Conservation (phyloP, 2,888 invertebrate species). For the Bellardia pandia region DNA sequence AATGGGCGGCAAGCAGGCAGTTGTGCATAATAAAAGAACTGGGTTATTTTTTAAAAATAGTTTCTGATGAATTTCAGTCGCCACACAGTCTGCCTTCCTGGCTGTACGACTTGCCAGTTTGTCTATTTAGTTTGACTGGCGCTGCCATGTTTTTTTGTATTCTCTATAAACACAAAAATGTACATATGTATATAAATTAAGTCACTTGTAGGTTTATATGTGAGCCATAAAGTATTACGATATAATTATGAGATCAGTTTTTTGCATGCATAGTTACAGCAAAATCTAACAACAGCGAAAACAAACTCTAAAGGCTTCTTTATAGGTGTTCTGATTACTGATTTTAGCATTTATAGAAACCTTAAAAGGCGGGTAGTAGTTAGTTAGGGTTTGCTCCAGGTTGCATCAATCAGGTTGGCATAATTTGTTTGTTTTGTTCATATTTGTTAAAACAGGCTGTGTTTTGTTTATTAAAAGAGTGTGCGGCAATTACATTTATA, state of each 20-base stretch:
- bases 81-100: neutral
- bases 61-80: constrained; percentile 3
- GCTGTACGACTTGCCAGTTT: neutral
- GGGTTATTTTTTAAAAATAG: constrained; percentile 9
- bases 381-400: neutral
- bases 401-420: neutral
- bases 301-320: constrained; percentile 24
- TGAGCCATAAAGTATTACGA: constrained; percentile 15
- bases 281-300: neutral
- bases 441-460: neutral
- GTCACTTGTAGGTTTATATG: neutral
- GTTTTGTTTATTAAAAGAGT: constrained; percentile 6
- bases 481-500: neutral
- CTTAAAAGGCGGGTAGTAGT: neutral
- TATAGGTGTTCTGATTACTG: neutral
- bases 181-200: neutral
- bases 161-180: neutral
- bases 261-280: constrained; percentile 31
- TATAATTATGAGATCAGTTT: constrained; percentile 59
- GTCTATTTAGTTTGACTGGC: constrained; percentile 24
- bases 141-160: constrained; percentile 1
- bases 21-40: neutral
- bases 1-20: neutral
- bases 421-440: neutral
- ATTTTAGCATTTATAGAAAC: constrained; percentile 2